Conservation (phyloP, 2,888 invertebrate genomes). For the Lochmaea capreae region DNA sequence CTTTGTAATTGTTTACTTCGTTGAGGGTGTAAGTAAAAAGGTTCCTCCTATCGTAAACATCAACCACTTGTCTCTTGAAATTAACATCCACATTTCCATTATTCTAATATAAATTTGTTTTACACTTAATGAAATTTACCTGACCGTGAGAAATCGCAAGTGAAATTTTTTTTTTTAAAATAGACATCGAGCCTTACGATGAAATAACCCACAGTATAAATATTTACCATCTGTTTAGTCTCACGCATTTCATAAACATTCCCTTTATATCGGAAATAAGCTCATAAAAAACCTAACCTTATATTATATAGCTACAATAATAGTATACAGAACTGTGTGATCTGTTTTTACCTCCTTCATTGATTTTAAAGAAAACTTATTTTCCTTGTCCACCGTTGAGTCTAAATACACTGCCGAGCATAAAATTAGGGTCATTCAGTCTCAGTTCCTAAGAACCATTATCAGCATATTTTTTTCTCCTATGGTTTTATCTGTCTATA, state of each 20-base stretch:
- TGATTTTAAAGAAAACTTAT: conserved; percentile 7
- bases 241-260: conserved; percentile 37
- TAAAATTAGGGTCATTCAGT: no score
- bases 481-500: no score
- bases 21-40: no score
- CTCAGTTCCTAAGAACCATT: no score
- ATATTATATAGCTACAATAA: conserved; percentile 22
- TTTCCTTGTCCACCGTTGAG: not conserved
- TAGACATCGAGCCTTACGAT: no score
- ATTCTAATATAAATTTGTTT: not conserved
- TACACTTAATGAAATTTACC: conserved; percentile 11
- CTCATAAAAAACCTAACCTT: conserved; percentile 26
- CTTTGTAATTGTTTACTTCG: no score
- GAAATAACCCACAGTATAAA: conserved; percentile 16
- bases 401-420: no score
- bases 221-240: conserved; percentile 33
- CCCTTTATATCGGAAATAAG: conserved; percentile 27
- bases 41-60: no score
- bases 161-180: conserved; percentile 11
- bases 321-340: conserved; percentile 25
- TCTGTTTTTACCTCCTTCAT: conserved; percentile 32
- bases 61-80: no score
- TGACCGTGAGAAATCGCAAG: conserved; percentile 23
- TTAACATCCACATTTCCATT: not conserved
- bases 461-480: no score